A percentile compares a stretch with the other conserved stretches of the same genome.
Evolutionary conservation across 2,113 vertebrate genomes (phyloP).

Genomic region (Callospermophilus lateralis): DNA sequence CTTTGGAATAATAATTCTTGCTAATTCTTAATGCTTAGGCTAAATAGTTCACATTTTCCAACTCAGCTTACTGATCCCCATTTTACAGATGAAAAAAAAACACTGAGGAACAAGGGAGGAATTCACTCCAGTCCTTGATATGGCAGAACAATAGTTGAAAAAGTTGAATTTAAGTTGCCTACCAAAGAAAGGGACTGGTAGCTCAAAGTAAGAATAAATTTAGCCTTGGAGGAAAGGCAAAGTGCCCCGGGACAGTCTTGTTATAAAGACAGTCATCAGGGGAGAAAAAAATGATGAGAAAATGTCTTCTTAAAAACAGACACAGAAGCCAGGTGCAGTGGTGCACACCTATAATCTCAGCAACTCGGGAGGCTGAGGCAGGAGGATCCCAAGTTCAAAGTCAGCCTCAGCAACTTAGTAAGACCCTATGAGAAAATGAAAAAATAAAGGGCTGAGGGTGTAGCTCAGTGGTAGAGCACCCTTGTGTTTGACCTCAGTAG

Average conservation of each 20-base stretch:
- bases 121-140: neutral
- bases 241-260: neutral
- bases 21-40: neutral
- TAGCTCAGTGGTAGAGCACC: too few species aligned
- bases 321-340: too few species aligned
- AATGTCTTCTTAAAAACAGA: neutral
- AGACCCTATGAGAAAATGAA: too few species aligned
- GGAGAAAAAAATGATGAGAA: neutral
- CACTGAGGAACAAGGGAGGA: neutral
- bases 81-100: conserved; percentile 44
- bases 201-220: neutral
- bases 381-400: too few species aligned
- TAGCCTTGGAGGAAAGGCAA: neutral
- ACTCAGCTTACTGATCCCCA: neutral
- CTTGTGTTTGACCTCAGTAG: too few species aligned
- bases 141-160: neutral
- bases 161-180: neutral
- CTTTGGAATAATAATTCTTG: neutral
- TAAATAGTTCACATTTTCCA: neutral
- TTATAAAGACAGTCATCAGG: neutral
- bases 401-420: too few species aligned
- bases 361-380: too few species aligned
- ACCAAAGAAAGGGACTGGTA: neutral
- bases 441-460: too few species aligned
- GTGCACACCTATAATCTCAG: too few species aligned